Evolutionary conservation across 1,140 invertebrate genomes (phyloP).

Genomic region (Tetraneura akinire): DNA sequence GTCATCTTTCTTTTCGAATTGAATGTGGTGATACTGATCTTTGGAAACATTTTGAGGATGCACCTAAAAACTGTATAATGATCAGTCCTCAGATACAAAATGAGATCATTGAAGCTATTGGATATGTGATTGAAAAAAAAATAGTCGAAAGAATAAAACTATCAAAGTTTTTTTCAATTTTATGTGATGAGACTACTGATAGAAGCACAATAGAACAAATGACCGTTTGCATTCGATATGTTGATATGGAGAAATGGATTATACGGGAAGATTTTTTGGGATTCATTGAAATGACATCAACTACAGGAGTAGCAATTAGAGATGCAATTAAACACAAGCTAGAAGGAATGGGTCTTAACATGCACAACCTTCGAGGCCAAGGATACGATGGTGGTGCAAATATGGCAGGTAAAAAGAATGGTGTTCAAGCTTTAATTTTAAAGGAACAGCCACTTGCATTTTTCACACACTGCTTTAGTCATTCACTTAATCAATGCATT

Average conservation of each 20-base stretch:
- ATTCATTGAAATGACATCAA: slow-evolving; percentile 54
- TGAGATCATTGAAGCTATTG: slow-evolving; percentile 32
- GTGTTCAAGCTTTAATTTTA: slow-evolving; percentile 50
- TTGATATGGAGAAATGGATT: not conserved
- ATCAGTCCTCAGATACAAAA: slow-evolving; percentile 26
- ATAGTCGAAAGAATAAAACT: not conserved
- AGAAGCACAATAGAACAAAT: slow-evolving; percentile 7
- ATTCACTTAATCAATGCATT: slow-evolving; percentile 39
- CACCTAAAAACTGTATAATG: slow-evolving; percentile 18
- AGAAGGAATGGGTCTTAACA: slow-evolving; percentile 54
- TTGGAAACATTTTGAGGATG: slow-evolving; percentile 48
- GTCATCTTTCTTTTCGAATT: slow-evolving; percentile 53
- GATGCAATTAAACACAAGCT: slow-evolving; percentile 53
- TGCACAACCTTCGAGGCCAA: slow-evolving; percentile 54
- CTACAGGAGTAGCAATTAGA: slow-evolving; percentile 53
- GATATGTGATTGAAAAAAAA: slow-evolving; percentile 17
- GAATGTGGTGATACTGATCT: slow-evolving; percentile 53
- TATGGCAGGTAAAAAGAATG: slow-evolving; percentile 56
- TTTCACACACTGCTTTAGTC: slow-evolving; percentile 19
- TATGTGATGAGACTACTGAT: slow-evolving; percentile 27
- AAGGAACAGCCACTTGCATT: slow-evolving; percentile 30
- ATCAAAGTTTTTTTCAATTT: slow-evolving; percentile 32
- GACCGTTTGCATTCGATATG: slow-evolving; percentile 4
- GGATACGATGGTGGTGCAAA: slow-evolving; percentile 57
- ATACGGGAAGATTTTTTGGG: slow-evolving; percentile 54